Conservation (phyloP, 2,888 invertebrate genomes). For the Cephus nigrinus region DNA sequence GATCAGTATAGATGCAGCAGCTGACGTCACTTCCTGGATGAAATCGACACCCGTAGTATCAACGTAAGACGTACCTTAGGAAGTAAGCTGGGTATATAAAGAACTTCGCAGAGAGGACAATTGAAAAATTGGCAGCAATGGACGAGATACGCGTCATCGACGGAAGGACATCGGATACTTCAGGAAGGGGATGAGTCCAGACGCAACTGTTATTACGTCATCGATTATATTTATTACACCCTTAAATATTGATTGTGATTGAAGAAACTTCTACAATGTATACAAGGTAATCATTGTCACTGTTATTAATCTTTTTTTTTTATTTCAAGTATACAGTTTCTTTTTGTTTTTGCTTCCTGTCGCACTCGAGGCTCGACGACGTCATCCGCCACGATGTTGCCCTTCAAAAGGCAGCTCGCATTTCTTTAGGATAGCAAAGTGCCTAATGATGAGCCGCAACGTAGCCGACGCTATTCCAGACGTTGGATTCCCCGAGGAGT, state of each 20-base stretch:
- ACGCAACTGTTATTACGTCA: neutral
- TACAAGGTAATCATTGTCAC: neutral
- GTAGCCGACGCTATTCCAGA: slow-evolving; percentile 46
- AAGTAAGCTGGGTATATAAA: neutral
- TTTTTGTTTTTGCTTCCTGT: neutral
- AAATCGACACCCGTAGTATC: neutral
- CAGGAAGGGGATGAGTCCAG: neutral
- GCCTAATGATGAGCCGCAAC: slow-evolving; percentile 68
- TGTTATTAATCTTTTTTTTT: neutral
- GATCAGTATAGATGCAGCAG: neutral
- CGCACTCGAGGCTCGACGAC: slow-evolving; percentile 12
- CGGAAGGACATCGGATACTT: neutral
- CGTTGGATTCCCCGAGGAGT: neutral
- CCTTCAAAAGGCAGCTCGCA: slow-evolving; percentile 70
- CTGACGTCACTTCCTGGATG: neutral
- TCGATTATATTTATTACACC: neutral
- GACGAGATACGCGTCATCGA: neutral
- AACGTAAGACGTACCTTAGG: neutral
- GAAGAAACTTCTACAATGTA: neutral
- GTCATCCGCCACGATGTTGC: slow-evolving; percentile 62
- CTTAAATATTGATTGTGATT: neutral
- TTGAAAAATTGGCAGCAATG: neutral
- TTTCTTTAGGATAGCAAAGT: slow-evolving; percentile 61
- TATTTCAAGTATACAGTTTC: neutral
- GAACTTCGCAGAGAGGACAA: neutral